phyloP scores from a whole-genome alignment of 2,797 vertebrate species.

The Nyctalus aviator region DNA sequence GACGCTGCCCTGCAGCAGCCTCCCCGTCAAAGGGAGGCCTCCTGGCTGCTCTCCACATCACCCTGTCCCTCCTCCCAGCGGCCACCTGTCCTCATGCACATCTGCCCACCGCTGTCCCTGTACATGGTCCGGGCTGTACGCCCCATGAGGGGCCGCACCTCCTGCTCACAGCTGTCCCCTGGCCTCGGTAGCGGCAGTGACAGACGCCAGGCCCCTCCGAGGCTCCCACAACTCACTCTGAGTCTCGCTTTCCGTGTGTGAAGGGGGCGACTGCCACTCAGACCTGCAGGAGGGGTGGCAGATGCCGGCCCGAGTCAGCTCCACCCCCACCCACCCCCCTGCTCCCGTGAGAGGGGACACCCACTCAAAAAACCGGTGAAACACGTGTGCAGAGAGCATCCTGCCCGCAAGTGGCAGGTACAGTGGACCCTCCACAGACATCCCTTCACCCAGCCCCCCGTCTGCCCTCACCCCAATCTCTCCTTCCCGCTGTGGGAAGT shows the following conservation, averaged over 20 bases:
- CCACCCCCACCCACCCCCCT: rapidly evolving
- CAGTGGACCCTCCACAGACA: rapidly evolving
- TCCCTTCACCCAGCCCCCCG: neutral
- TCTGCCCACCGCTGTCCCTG: neutral
- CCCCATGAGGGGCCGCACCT: rapidly evolving
- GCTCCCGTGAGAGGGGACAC: neutral
- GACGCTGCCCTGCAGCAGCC: neutral
- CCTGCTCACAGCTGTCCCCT: neutral
- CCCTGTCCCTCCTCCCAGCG: neutral
- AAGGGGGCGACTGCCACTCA: too few species aligned
- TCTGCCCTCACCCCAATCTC: neutral
- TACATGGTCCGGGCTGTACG: neutral
- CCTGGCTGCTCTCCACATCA: rapidly evolving
- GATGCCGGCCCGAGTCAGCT: rapidly evolving
- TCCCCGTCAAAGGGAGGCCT: neutral
- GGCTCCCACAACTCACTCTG: neutral
- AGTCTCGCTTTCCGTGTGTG: neutral
- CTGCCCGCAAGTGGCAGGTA: neutral
- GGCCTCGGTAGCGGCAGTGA: neutral
- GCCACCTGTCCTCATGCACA: rapidly evolving
- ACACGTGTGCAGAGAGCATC: rapidly evolving
- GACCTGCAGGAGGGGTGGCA: too few species aligned
- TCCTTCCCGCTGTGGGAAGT: neutral
- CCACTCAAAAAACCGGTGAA: neutral
- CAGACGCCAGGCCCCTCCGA: rapidly evolving